A percentile compares a stretch with the other conserved stretches of the same genome.
These are phyloP conservation scores for Lacerta viridis DNA, from an alignment of 2,797 vertebrate species.

Conservation along the genomic window DNA sequence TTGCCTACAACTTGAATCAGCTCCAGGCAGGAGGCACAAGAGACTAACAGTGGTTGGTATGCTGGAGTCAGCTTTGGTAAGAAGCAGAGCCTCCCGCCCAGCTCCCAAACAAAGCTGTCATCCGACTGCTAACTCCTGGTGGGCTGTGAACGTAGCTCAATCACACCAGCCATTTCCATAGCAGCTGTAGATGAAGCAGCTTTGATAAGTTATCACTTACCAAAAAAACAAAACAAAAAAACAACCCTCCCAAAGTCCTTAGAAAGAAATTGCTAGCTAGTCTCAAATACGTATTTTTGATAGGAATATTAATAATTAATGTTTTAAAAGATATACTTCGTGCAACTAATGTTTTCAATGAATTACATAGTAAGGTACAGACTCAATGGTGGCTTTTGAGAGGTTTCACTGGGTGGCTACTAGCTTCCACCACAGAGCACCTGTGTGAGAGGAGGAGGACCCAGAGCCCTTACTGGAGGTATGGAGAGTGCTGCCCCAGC, in stretches of 20 bases:
- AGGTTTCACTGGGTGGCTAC: neutral
- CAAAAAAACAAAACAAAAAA: neutral
- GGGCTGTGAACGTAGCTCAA: neutral
- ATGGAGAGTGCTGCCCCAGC: neutral
- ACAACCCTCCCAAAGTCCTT: neutral
- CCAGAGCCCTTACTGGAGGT: neutral
- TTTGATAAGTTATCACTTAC: too few species aligned
- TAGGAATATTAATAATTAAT: neutral
- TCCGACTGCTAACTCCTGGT: neutral
- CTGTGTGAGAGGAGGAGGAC: neutral
- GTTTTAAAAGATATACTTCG: neutral
- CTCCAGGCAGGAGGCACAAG: too few species aligned
- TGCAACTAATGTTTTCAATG: neutral
- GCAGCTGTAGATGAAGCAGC: too few species aligned
- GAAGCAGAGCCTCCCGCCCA: neutral
- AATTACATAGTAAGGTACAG: neutral
- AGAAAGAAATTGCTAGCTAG: neutral
- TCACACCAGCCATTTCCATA: neutral
- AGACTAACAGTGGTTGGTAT: neutral
- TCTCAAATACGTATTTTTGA: neutral
- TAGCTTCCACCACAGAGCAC: neutral
- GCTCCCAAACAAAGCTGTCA: neutral
- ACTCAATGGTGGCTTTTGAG: neutral
- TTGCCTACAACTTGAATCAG: neutral
- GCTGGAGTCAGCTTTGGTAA: neutral